These are phyloP conservation scores for Drosophila demipolita DNA, from an alignment of 2,888 invertebrate genomes.

Conservation along the genomic window DNA sequence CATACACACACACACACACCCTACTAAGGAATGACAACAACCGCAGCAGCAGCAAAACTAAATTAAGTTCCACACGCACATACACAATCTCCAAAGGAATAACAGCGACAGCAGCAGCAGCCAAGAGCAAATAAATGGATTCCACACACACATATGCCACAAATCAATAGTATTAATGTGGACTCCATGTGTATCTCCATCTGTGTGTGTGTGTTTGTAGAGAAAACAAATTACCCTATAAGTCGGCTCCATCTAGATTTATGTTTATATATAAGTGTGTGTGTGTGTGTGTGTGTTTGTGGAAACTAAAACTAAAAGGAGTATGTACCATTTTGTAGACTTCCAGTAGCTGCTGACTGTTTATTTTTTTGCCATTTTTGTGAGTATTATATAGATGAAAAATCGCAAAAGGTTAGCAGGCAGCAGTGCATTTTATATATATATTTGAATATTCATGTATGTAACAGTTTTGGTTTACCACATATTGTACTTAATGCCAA, in stretches of 20 bases:
- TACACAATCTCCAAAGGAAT: neutral
- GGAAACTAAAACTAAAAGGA: neutral
- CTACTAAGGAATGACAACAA: constrained; percentile 8
- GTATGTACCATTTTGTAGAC: constrained; percentile 8
- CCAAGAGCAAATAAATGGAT: constrained; percentile 14
- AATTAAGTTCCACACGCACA: constrained; percentile 32
- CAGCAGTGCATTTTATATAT: constrained; percentile 17
- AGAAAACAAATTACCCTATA: constrained; percentile 20
- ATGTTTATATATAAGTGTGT: neutral
- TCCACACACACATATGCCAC: constrained; percentile 24
- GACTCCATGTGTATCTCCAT: constrained; percentile 20
- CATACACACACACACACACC: constrained; percentile 14
- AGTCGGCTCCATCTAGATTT: constrained; percentile 8
- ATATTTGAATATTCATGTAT: constrained; percentile 1
- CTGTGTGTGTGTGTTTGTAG: constrained; percentile 1
- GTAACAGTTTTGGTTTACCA: constrained; percentile 17
- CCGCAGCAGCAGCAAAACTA: constrained; percentile 2
- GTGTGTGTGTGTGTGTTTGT: neutral
- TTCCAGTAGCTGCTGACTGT: constrained; percentile 5
- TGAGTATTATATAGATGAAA: constrained; percentile 75
- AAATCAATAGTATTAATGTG: constrained; percentile 13
- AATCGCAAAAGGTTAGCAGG: constrained; percentile 57
- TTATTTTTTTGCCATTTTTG: constrained; percentile 49
- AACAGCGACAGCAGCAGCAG: constrained; percentile 12
- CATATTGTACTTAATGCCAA: constrained; percentile 66